Base-by-base conservation (phyloP, 1,140 invertebrate species). In the Brachionus paranguensis region DNA sequence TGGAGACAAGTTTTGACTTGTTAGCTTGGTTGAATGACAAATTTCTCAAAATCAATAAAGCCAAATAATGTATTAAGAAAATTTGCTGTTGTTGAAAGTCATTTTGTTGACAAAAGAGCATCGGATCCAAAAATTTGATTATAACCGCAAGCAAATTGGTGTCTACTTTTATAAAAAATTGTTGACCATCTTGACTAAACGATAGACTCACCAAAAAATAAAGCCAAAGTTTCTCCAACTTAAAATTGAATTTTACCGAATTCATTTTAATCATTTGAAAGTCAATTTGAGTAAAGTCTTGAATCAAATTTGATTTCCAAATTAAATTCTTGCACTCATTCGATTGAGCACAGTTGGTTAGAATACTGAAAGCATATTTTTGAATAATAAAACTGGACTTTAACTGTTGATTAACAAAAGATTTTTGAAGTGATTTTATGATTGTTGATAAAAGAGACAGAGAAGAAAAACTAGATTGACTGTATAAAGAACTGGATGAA, bases 131-230 rank as follows among this genome's bases (percentile, higher is more conserved):
- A 55, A 53, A 60, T 45, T 74, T 65, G 27, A 79, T 64, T n/a
- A 85, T 20, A 24, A 64, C 12, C 60, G 33, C n/a, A 11, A 60
- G 17, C 27, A 68, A 64, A 43, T 84, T 85, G 87, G 88, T 87
- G 79, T 86, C 85, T 24, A 88, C 86, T 86, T 88, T 88, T 0
- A 88, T 86, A 20, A 89, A 88, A 85, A 89, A 87, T 65, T 88
- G 87, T 78, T 89, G 88, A 14, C 88, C 88, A 70, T 89, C 88
- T n/a, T 86, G 85, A 60, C 87, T 87, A 74, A 89, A 89, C 33
- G 88, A 88, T 1, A 89, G 83, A 78, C 87, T 87, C 1, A 87
- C 79, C 8, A 88, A 83, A 43, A 89, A 84, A 60, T 89, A 86
- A 55, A 88, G 85, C 88, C 88, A 89, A 43, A 86, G 78, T 3